Base-by-base conservation (phyloP, 2,888 invertebrate species). In the Thereva nobilitata region DNA sequence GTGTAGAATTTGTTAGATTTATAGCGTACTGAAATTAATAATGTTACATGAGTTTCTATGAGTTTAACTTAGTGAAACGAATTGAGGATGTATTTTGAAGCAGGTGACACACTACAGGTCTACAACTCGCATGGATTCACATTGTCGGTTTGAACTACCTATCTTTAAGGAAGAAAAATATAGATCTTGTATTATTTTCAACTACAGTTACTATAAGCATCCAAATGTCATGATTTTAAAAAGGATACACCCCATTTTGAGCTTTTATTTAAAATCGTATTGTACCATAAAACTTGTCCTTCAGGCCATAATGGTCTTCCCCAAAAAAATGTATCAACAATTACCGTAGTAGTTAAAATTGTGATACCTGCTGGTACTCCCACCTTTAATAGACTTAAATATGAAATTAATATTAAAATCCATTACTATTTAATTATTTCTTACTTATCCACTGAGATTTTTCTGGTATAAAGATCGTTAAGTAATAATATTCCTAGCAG, bases 231-330 rank as follows among this genome's bases (percentile, higher is more conserved):
- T 4, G 9, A 34, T 42, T 55, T 23, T 63, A 12, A 69, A 86
- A 92, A 92, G 91, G 91, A 92, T 93, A 97, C 96, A 77, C 99
- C 99, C 93, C 95, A 99, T 73, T 95, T 84, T 2, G 93, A 89
- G 81, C 98, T 98, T 79, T 93, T 93, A 80, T 99, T 99, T 66
- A 94, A 82, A 56, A 97, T 83, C 0, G 93, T 90, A 80, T 99
- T 99, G 82, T 92, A 99, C 89, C 92, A 97, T 71, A 97, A 86
- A 2, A 99, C 98, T 83, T 97, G 94, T 9, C 93, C 96, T 84
- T 99, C 99, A 0, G 99, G 98, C 98, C 99, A 99, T 35, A 97
- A 75, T 53, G 87, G 78, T 63, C 94, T 85, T 67, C 86, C 86
- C 99, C 99, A 99, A 80, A 98, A 95, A 74, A 92, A 84, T 0